Evolutionary conservation across 2,888 invertebrate species (phyloP).

Genomic region (Lasiommata megera): DNA sequence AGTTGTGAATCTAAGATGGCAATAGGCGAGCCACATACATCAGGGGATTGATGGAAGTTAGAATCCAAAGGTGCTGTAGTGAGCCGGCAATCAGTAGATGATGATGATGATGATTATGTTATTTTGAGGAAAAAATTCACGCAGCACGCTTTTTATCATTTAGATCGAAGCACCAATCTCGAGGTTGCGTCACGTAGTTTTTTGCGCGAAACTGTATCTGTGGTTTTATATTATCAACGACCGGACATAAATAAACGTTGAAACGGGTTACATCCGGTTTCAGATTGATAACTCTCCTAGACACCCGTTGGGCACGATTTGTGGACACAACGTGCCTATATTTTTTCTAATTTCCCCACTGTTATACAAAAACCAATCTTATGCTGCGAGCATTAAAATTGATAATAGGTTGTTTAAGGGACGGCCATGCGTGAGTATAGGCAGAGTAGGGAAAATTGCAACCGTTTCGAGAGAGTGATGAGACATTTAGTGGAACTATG

Average conservation of each 20-base stretch:
- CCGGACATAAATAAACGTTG: constrained; percentile 69
- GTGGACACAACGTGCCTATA: constrained; percentile 37
- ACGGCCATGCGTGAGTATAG: constrained; percentile 62
- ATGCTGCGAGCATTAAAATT: constrained; percentile 19
- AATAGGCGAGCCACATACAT: too few species aligned
- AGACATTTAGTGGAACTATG: constrained; percentile 64
- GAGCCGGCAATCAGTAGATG: too few species aligned
- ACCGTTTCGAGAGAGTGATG: constrained; percentile 72
- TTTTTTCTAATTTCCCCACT: constrained; percentile 30
- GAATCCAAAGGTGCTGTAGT: too few species aligned
- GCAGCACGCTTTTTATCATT: too few species aligned
- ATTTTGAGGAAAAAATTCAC: too few species aligned
- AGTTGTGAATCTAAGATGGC: too few species aligned
- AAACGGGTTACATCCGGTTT: constrained; percentile 62
- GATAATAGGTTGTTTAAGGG: not conserved
- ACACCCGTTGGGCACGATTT: constrained; percentile 70
- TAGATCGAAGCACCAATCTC: too few species aligned
- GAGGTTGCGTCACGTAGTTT: too few species aligned
- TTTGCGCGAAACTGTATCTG: not conserved
- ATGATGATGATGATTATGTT: too few species aligned
- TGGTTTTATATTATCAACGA: not conserved
- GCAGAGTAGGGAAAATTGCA: constrained; percentile 64
- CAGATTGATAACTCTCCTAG: constrained; percentile 71
- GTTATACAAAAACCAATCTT: constrained; percentile 11
- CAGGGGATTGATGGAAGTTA: too few species aligned